These are phyloP conservation scores for Aphaenogaster rudis DNA, from an alignment of 1,140 invertebrate genomes.

Conservation along the genomic window DNA sequence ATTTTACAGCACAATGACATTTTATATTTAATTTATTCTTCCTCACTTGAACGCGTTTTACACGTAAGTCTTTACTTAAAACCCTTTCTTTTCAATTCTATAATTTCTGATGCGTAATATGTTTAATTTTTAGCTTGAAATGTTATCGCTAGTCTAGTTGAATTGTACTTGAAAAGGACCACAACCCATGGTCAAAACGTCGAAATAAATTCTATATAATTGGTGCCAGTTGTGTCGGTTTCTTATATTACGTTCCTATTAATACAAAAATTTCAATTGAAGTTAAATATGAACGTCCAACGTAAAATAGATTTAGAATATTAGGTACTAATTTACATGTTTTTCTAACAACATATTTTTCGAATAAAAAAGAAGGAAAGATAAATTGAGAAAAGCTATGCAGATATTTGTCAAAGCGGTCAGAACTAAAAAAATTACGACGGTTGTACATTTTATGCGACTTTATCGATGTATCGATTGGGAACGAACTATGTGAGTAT, in stretches of 20 bases:
- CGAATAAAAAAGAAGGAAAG: not conserved
- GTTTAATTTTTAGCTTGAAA: too few species aligned
- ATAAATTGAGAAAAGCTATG: not conserved
- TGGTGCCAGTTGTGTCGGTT: too few species aligned
- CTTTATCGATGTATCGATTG: conserved; percentile 23
- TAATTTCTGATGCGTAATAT: too few species aligned
- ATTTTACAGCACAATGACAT: too few species aligned
- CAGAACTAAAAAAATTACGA: not conserved
- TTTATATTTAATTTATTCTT: too few species aligned
- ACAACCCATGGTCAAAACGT: too few species aligned
- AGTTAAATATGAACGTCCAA: not conserved
- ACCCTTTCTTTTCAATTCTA: too few species aligned
- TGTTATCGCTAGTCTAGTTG: too few species aligned
- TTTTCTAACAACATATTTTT: not conserved
- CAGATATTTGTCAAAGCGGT: not conserved
- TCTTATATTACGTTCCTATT: not conserved
- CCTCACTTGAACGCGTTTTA: too few species aligned
- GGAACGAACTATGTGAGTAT: not conserved
- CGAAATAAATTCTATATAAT: too few species aligned
- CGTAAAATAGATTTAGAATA: not conserved
- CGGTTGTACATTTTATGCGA: not conserved
- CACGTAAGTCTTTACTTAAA: too few species aligned
- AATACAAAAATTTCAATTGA: not conserved
- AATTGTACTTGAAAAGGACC: too few species aligned
- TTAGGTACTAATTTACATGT: not conserved